These are phyloP conservation scores for Phylloscopus collybita DNA, from an alignment of 2,797 vertebrate species.

Conservation along the genomic window DNA sequence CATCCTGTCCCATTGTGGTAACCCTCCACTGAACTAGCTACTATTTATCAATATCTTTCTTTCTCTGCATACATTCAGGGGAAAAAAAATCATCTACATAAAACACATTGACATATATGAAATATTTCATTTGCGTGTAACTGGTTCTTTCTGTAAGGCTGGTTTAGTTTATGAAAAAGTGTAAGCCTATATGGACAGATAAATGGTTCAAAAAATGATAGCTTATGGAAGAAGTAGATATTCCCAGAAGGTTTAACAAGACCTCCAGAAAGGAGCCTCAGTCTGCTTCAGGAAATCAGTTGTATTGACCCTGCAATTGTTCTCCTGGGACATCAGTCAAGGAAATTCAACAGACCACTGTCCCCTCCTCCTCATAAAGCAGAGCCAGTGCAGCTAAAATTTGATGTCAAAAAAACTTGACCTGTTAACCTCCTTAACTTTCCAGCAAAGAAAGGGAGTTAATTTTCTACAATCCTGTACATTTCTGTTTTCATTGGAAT, in stretches of 20 bases:
- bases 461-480: neutral
- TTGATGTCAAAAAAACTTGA: neutral
- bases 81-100: neutral
- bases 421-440: neutral
- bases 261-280: neutral
- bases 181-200: neutral
- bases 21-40: rapidly evolving
- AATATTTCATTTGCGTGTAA: neutral
- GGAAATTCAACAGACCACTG: neutral
- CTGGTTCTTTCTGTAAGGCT: neutral
- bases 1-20: neutral
- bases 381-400: neutral
- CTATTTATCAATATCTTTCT: neutral
- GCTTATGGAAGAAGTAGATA: neutral
- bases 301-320: neutral
- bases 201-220: neutral
- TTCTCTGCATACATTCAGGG: neutral
- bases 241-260: neutral
- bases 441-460: neutral
- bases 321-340: neutral
- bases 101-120: neutral
- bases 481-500: neutral
- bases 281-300: neutral
- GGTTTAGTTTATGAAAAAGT: neutral
- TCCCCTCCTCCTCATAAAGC: neutral